A percentile compares a stretch with the other conserved stretches of the same genome.
Conservation (phyloP, 2,888 invertebrate species). For the Lissonota sp. region DNA sequence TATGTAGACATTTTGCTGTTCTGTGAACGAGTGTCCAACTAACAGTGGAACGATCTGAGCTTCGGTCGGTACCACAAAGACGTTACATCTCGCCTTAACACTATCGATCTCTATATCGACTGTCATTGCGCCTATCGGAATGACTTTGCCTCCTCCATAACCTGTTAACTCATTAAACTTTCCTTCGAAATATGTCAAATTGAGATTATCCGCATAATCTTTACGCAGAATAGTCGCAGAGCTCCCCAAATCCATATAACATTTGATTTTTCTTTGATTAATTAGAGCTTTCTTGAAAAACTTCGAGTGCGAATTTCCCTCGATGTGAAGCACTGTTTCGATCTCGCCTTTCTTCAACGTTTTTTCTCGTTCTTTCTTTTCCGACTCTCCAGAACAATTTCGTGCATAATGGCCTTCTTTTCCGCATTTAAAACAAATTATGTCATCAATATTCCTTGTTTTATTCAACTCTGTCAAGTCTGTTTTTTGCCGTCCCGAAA, state of each 20-base stretch:
- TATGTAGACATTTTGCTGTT: constrained; percentile 64
- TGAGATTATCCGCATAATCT: constrained; percentile 17
- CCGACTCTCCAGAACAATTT: constrained; percentile 15
- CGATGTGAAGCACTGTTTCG: constrained; percentile 13
- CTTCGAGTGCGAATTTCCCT: constrained; percentile 38
- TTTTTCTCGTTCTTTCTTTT: constrained; percentile 11
- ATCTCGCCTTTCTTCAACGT: background rate
- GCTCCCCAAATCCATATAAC: constrained; percentile 40
- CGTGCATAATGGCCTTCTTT: background rate
- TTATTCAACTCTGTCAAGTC: background rate
- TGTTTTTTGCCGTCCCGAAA: background rate
- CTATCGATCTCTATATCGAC: constrained; percentile 20
- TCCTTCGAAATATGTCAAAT: constrained; percentile 25
- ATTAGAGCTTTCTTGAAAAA: constrained; percentile 30
- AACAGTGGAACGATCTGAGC: constrained; percentile 23
- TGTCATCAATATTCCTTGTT: background rate
- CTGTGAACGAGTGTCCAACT: constrained; percentile 55
- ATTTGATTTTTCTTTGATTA: constrained; percentile 16
- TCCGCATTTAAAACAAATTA: constrained; percentile 34
- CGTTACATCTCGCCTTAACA: constrained; percentile 9
- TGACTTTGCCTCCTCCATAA: constrained; percentile 51
- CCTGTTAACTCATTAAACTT: constrained; percentile 28
- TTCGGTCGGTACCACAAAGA: constrained; percentile 25
- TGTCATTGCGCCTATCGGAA: constrained; percentile 23
- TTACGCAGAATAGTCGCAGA: constrained; percentile 10